Base-by-base conservation (phyloP, 2,797 vertebrate species). In the Pampus argenteus region DNA sequence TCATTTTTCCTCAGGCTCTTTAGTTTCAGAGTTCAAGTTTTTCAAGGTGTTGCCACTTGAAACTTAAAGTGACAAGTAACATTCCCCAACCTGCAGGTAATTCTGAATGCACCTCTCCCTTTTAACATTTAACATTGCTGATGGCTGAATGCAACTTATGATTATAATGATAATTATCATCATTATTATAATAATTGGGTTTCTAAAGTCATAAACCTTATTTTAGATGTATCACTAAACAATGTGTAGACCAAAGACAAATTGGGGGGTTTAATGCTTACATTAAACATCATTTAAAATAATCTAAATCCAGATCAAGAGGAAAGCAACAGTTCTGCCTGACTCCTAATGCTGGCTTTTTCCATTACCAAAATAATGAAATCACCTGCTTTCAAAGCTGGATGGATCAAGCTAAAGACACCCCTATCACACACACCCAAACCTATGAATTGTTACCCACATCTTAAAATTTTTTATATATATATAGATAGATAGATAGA, bases 41-140 rank as follows among this genome's bases (percentile, higher is more conserved):
- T 50, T 77, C 26, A 80, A 82, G 60, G 74, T 88, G 74, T 76
- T 78, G 66, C 54, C 60, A 36, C 40, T 40, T 56, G n/a, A 69
- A 78, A 50, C 36, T 51, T 23, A 61, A 79, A 79, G 18, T 34
- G 60, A 76, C 66, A 60, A 23, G 3, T 18, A 63, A 22, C 82
- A 82, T 87, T 88, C 76, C 71, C 74, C 31, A 55, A 20, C 20
- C 40, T 74, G 47, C 44, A 59, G 40, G 48, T 51, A 23, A 38
- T 59, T 66, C 9, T 29, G 22, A 58, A 52, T 38, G 18, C 18
- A 9, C 66, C 22, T 29, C 54, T 63, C 23, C n/a, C n/a, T 14
- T 71, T 40, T 22, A 49, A 62, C 13, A 17, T 20, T 64, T 29
- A 25, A 7, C 9, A 36, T 29, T 10, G 23, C n/a, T 48, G 31